Conservation (phyloP, 2,888 invertebrate species). For the Nephrotoma appendiculata region DNA sequence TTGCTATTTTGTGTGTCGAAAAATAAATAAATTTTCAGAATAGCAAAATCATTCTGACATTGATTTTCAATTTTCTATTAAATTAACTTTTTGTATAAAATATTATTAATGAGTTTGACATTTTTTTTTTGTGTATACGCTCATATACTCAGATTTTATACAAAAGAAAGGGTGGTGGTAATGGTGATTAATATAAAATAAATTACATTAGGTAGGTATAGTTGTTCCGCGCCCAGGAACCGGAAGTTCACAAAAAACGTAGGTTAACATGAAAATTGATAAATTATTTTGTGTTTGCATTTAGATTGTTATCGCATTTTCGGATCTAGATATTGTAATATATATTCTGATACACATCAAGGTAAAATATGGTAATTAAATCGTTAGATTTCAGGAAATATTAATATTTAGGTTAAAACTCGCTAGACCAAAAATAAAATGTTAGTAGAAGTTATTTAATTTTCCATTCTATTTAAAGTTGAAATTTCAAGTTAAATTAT, state of each 20-base stretch:
- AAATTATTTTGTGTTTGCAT: not conserved
- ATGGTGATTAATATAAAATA: not conserved
- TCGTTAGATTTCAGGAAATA: too few relatives aligned
- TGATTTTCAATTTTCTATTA: not conserved
- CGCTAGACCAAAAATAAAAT: too few relatives aligned
- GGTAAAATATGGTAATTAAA: too few relatives aligned
- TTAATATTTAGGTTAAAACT: too few relatives aligned
- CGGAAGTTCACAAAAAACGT: not conserved
- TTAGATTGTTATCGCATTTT: not conserved
- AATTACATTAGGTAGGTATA: not conserved
- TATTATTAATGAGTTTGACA: not conserved
- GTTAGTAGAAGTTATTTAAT: too few relatives aligned
- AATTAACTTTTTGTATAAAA: not conserved
- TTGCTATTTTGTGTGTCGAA: not conserved
- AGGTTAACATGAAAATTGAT: not conserved
- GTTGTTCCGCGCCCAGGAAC: not conserved
- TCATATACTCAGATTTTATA: not conserved
- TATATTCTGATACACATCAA: too few relatives aligned
- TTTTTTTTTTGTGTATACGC: not conserved
- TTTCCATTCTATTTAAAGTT: too few relatives aligned
- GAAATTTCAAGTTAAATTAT: too few relatives aligned
- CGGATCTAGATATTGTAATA: too few relatives aligned
- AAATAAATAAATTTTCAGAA: not conserved
- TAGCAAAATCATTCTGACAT: not conserved
- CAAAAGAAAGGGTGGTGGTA: not conserved